Base-by-base conservation (phyloP, 2,888 invertebrate species). In the Harpagoxenus sublaevis region DNA sequence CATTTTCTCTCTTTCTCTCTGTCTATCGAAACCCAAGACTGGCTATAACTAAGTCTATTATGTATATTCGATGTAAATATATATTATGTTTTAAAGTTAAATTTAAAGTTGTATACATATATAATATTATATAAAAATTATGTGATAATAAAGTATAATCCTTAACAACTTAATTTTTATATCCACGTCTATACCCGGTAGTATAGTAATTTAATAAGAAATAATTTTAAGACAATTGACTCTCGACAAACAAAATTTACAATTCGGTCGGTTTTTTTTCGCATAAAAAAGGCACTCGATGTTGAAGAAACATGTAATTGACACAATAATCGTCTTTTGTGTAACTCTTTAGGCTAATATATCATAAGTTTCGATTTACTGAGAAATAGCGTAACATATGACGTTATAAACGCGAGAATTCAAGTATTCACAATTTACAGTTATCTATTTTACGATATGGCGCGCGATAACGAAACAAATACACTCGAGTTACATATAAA, bases 31-130 rank as follows among this genome's bases (percentile, higher is more conserved):
- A 65, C 0, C 35, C 68, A 83, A 84, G 83, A 81, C 79, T 81
- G 79, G 73, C 66, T 81, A 62, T 81, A 81, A 81, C 48, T 45
- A 71, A 60, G 35, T 81, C 48, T 73, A 48, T 74, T 94, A 23
- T 23, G 94, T 94, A 94, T 92, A 94, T 94, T 93, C 92, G 86
- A 89, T 95, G 94, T 94, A 94, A 93, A 94, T 95, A 94, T 87
- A 35, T 87, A 35, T 87, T 85, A 87, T 92, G 90, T 88, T 87
- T 89, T 92, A 93, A 90, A 86, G 87, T 45, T 91, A 92, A 90
- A 71, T 45, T 88, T 91, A 92, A 88, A 92, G 88, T 92, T 93
- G 90, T 94, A 94, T 90, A 93, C 91, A 89, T 83, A 53, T n/a
- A 51, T 18, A 89, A 35, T 88, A 39, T 51, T 86, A 86, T 88